A percentile compares a stretch with the other conserved stretches of the same genome.
These are phyloP conservation scores for Drosophila parthenogenetica DNA, from an alignment of 2,888 invertebrate species.

Conservation along the genomic window DNA sequence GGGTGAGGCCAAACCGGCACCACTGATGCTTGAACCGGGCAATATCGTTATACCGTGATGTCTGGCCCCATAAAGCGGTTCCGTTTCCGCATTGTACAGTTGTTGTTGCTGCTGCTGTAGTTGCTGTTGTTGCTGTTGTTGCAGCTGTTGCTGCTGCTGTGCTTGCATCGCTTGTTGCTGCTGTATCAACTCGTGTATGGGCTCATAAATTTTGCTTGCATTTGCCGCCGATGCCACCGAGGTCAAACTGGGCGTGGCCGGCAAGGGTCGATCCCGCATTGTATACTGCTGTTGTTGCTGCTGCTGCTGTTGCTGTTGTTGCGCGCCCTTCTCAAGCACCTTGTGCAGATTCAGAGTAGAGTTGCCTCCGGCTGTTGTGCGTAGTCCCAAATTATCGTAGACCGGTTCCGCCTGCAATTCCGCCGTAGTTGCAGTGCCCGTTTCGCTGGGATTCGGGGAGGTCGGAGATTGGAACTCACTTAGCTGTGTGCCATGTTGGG, in stretches of 20 bases:
- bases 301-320: constrained; percentile 24
- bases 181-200: constrained; percentile 83
- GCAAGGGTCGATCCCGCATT: constrained; percentile 88
- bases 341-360: constrained; percentile 92
- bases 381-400: constrained; percentile 93
- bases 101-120: constrained; percentile 67
- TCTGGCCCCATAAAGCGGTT: constrained; percentile 82
- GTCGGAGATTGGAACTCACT: constrained; percentile 84
- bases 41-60: constrained; percentile 82
- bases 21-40: constrained; percentile 75
- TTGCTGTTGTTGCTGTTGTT: constrained; percentile 54
- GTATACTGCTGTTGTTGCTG: constrained; percentile 85
- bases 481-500: constrained; percentile 82
- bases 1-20: constrained; percentile 53
- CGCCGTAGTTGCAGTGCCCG: constrained; percentile 85
- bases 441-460: constrained; percentile 84
- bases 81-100: constrained; percentile 77
- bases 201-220: constrained; percentile 83
- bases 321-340: constrained; percentile 60
- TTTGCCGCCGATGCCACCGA: constrained; percentile 72
- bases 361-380: constrained; percentile 95
- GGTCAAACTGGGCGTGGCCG: constrained; percentile 87
- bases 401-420: constrained; percentile 90
- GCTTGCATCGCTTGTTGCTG: constrained; percentile 68
- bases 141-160: constrained; percentile 56